Base-by-base conservation (phyloP, 2,797 vertebrate genomes). In the Peromyscus attwateri region DNA sequence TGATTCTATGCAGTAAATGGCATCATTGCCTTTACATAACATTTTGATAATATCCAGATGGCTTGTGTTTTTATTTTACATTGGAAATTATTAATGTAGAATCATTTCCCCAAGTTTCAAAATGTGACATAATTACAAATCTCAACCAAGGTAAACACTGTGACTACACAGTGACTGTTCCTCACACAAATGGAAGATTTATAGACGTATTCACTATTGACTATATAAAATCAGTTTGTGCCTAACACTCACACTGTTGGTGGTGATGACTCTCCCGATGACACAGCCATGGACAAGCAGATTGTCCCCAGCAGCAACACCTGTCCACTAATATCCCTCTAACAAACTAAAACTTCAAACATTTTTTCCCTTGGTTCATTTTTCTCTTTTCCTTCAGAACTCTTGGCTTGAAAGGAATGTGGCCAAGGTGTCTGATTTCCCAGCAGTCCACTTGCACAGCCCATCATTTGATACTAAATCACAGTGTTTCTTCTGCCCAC, bases 41-140 rank as follows among this genome's bases (percentile, higher is more conserved):
- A 97, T 98, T 98, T 97, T 98, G 97, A 98, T 98, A 93, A 98
- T 97, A 98, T 98, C 98, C 98, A 98, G 98, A 98, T 98, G 98
- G 95, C 90, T 66, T 57, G 17, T 84, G 87, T 95, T 98, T 98
- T 98, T 97, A 97, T 98, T 98, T 98, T 98, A 95, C 90, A 93
- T 98, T 98, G 94, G 93, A 96, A 98, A 97, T 98, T 98, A 98
- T 97, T 97, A 98, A 98, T 96, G 87, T 96, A 96, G 95, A 98
- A 97, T 98, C 92, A 89, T 97, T 98, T 97, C 92, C 83, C 76
- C 79, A 95, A 91, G 70, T 95, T 96, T 94, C 81, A 80, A 97
- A 96, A 92, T 92, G 52, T 95, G 77, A 91, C 52, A n/a, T 66
- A 52, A 6, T 91, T 94, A 71, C 66, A 79, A 91, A 92, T 96